A percentile compares a stretch with the other conserved stretches of the same genome.
Conservation (phyloP, 1,140 invertebrate species). For the Cherax quadricarinatus region DNA sequence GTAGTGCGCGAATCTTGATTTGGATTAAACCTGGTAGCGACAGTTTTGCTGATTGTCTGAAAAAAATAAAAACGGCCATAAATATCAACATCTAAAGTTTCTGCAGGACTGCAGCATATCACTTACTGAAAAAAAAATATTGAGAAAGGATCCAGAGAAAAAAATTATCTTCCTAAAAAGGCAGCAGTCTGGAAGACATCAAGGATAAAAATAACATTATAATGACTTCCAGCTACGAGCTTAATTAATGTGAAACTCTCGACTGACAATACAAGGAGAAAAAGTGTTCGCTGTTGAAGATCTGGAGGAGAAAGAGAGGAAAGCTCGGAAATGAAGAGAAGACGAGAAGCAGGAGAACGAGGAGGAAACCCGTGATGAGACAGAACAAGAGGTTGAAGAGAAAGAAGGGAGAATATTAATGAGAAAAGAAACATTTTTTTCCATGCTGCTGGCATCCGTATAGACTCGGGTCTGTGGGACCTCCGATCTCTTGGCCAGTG, state of each 20-base stretch:
- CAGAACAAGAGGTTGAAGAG: too few relatives aligned
- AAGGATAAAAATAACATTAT: slow-evolving; percentile 9
- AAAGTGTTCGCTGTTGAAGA: background rate
- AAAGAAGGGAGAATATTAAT: too few relatives aligned
- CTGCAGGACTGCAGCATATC: background rate
- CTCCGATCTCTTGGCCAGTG: too few relatives aligned
- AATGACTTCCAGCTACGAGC: slow-evolving; percentile 13
- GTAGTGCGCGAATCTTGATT: too few relatives aligned
- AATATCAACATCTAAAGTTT: background rate
- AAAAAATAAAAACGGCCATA: background rate
- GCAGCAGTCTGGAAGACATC: background rate
- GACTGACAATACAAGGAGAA: background rate
- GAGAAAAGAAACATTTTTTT: too few relatives aligned
- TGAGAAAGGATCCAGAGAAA: background rate
- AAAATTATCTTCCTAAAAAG: background rate
- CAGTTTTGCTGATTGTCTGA: too few relatives aligned
- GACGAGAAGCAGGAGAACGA: background rate
- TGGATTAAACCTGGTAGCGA: too few relatives aligned
- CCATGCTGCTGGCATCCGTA: too few relatives aligned
- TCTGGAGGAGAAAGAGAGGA: background rate
- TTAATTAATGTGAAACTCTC: slow-evolving; percentile 6
- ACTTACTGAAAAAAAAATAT: background rate
- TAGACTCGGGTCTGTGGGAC: too few relatives aligned
- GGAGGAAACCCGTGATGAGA: background rate
- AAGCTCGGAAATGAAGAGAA: background rate